Conservation (phyloP, 2,797 vertebrate species). For the Carapus acus region DNA sequence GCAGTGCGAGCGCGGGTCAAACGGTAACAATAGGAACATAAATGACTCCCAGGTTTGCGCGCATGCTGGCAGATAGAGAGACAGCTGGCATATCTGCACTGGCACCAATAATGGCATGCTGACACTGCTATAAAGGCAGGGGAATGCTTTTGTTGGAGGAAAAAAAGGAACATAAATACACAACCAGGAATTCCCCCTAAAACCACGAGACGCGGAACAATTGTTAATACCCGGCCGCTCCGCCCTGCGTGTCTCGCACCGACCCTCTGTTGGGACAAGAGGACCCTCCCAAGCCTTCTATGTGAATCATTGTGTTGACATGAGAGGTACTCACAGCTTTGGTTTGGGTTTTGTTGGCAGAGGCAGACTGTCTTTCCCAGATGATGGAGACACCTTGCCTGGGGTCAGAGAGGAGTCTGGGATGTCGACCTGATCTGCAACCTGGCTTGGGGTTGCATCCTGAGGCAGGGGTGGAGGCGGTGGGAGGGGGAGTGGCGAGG, state of each 20-base stretch:
- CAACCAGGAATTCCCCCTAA: slow-evolving; percentile 43
- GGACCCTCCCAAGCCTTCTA: no score
- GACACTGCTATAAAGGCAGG: slow-evolving; percentile 46
- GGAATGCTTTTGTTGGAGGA: slow-evolving; percentile 60
- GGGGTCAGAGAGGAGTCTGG: slow-evolving; percentile 48
- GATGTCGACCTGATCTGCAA: slow-evolving; percentile 20
- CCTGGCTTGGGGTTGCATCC: slow-evolving; percentile 4
- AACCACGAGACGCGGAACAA: no score
- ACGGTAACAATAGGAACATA: slow-evolving; percentile 52
- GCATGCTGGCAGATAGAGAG: slow-evolving; percentile 47
- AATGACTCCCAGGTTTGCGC: slow-evolving; percentile 59
- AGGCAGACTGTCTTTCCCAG: slow-evolving; percentile 81
- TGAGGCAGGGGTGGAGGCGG: slow-evolving; percentile 38
- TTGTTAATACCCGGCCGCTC: no score
- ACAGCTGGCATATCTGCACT: slow-evolving; percentile 40
- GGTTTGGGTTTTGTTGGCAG: slow-evolving; percentile 93
- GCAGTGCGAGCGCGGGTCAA: slow-evolving; percentile 44
- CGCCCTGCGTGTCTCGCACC: no score
- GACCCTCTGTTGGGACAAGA: no score
- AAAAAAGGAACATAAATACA: slow-evolving; percentile 4
- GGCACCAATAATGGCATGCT: slow-evolving; percentile 51
- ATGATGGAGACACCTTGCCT: slow-evolving; percentile 62
- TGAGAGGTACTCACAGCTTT: slow-evolving; percentile 86
- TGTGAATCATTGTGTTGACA: slow-evolving; percentile 20
- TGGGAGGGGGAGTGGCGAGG: slow-evolving; percentile 25